These are phyloP conservation scores for Cerceris rybyensis DNA, from an alignment of 2,888 invertebrate genomes.

Conservation along the genomic window DNA sequence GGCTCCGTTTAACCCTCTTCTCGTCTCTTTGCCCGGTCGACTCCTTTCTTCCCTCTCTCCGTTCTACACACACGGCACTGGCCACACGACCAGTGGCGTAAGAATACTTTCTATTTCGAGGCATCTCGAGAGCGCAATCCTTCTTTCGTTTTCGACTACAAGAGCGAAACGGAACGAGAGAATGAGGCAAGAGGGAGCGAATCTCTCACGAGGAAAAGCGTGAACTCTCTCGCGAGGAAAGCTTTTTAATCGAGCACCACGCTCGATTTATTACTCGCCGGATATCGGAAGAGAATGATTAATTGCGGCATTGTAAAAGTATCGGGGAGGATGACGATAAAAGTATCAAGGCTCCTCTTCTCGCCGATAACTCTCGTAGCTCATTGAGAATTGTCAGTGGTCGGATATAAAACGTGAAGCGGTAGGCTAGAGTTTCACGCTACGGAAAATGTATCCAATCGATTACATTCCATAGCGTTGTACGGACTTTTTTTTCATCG, in stretches of 20 bases:
- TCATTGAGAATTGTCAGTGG: constrained; percentile 9
- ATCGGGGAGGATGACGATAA: constrained; percentile 22
- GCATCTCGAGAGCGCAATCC: constrained; percentile 29
- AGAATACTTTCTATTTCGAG: constrained; percentile 60
- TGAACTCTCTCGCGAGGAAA: neutral
- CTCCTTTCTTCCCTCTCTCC: constrained; percentile 33
- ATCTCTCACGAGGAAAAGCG: neutral
- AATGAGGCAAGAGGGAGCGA: too few species aligned
- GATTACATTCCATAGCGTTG: neutral
- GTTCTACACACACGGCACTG: constrained; percentile 43
- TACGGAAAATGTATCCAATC: neutral
- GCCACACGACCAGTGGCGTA: constrained; percentile 62
- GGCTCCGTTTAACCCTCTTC: constrained; percentile 12
- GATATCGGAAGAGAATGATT: constrained; percentile 7
- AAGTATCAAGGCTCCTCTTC: constrained; percentile 19
- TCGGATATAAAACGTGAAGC: neutral
- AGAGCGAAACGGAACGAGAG: too few species aligned
- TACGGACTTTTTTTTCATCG: too few species aligned
- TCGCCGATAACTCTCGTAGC: constrained; percentile 7
- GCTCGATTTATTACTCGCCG: constrained; percentile 14
- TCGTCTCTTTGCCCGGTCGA: constrained; percentile 9
- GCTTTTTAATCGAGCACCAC: neutral
- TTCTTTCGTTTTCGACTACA: neutral
- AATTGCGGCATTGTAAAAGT: constrained; percentile 10
- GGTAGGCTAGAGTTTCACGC: neutral